Evolutionary conservation across 2,888 invertebrate genomes (phyloP).

Genomic region (Ectropis crepuscularia): DNA sequence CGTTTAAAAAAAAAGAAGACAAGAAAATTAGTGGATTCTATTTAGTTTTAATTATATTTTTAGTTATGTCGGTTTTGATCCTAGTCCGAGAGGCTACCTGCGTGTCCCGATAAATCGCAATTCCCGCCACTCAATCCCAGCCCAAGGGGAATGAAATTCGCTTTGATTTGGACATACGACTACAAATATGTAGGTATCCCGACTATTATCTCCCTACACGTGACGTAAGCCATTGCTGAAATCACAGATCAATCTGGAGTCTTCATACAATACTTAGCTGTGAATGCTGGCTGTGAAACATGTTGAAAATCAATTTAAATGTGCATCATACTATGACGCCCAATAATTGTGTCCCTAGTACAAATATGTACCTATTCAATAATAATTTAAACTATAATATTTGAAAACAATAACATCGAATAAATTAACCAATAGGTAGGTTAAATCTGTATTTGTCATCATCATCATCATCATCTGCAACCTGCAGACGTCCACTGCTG

Average conservation of each 20-base stretch:
- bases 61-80: constrained; percentile 3
- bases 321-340: too few species aligned
- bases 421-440: too few species aligned
- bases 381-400: too few species aligned
- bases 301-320: too few species aligned
- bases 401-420: too few species aligned
- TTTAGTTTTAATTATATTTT: neutral
- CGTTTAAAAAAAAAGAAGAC: too few species aligned
- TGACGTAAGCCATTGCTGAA: neutral
- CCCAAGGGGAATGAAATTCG: constrained; percentile 12
- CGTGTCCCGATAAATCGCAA: constrained; percentile 11
- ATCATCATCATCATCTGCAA: too few species aligned
- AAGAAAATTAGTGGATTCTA: neutral
- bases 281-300: neutral
- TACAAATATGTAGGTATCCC: neutral
- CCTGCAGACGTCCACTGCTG: too few species aligned
- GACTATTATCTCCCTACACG: neutral
- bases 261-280: neutral
- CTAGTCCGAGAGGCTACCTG: constrained; percentile 11
- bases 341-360: too few species aligned
- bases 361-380: too few species aligned
- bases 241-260: neutral
- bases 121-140: constrained; percentile 9
- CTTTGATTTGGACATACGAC: constrained; percentile 7
- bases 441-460: too few species aligned